Percentiles rank a stretch among this genome's conserved stretches.
These are phyloP conservation scores for Drosophila nr. perissopoda DNA, from an alignment of 2,888 invertebrate species.

Conservation along the genomic window DNA sequence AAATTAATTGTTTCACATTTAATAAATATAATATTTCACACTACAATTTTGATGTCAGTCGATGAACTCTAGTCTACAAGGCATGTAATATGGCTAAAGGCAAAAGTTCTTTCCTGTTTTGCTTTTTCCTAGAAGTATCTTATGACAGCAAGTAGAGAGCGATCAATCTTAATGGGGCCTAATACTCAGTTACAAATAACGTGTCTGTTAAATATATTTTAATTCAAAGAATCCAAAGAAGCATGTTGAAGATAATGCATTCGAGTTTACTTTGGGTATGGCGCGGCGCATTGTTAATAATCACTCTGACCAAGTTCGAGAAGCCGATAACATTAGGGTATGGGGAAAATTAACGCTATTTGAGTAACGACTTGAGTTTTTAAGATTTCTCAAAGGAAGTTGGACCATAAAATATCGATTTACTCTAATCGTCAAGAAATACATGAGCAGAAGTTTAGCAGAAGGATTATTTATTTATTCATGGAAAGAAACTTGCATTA, in stretches of 20 bases:
- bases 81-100: neutral
- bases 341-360: neutral
- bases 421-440: neutral
- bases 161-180: neutral
- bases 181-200: neutral
- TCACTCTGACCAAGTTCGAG: neutral
- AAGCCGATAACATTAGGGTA: neutral
- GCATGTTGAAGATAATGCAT: neutral
- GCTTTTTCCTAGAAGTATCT: too few relatives aligned
- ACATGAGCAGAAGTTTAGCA: neutral
- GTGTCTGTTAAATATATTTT: neutral
- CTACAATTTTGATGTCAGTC: neutral
- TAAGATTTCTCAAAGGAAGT: neutral
- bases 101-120: neutral
- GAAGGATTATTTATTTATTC: neutral
- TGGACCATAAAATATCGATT: neutral
- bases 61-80: neutral
- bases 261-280: neutral
- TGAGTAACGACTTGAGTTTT: neutral
- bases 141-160: neutral
- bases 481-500: neutral
- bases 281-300: neutral
- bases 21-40: too few relatives aligned
- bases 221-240: neutral
- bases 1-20: too few relatives aligned